Evolutionary conservation across 2,113 vertebrate species (phyloP), one percentile per base, ranked within the genome.

Genomic region (Brachirus orientalis): DNA sequence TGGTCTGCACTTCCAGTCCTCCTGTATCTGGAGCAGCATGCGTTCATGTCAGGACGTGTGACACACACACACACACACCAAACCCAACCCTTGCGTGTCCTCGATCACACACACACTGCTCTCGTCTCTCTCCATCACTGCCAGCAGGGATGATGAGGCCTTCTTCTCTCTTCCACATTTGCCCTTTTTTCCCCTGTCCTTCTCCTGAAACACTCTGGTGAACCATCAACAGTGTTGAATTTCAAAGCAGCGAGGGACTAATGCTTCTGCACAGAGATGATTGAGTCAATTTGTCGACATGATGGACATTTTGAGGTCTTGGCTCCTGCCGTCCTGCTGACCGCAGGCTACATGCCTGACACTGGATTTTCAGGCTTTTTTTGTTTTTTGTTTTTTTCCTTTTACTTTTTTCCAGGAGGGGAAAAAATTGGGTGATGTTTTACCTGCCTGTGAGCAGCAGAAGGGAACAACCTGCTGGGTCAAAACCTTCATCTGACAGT

Each of bases 151-250:
- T 43, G 74, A 66, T 22, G 69, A 85, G 75, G 60, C 61, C 77
- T 73, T 38, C 10, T 71, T 66, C 75, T 38, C 44, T 62, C 40
- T 10, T 43, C 40, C 10, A 43, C 40, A 12, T 43, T 33, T 52
- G 64, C 58, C 22, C 89, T 89, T 56, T 93, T 91, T 92, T 28
- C 6, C 28, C 92, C 93, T 94, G 94, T 94, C 93, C 92, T 93
- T 93, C 92, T 94, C 93, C 94, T 95, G 95, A 71, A 77, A 73
- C 68, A 75, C 74, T 74, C 28, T 1, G 37, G 5, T 62, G 80
- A 83, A 86, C 75, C 69, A 38, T 82, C 85, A 91, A 69, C 77
- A 77, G 87, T 82, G 81, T 90, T 68, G 55, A 0, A 37, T 90
- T 90, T 90, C 89, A 89, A 90, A 91, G 81, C 22, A 58, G 33